phyloP scores from a whole-genome alignment of 2,797 vertebrate species.

The Lemur catta region DNA sequence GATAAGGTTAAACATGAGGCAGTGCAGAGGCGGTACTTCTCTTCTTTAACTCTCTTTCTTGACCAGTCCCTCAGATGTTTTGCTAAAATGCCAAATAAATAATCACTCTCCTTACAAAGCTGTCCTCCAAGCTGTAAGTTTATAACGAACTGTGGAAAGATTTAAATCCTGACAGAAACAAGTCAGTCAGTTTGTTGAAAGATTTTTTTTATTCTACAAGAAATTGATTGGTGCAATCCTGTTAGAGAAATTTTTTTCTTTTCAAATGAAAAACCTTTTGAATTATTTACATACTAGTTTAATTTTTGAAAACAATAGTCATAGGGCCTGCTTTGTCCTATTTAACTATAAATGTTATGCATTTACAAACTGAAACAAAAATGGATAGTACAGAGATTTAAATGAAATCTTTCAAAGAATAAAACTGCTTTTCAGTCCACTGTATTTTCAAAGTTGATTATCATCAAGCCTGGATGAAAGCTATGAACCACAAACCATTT shows the following conservation, averaged over 20 bases:
- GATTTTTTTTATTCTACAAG: slow-evolving; percentile 67
- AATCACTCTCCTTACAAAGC: neutral
- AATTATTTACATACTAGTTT: slow-evolving; percentile 82
- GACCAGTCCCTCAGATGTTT: neutral
- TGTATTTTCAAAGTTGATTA: slow-evolving; percentile 76
- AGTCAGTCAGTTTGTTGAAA: slow-evolving; percentile 48
- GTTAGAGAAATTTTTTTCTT: slow-evolving; percentile 31
- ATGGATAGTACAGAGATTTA: slow-evolving; percentile 73
- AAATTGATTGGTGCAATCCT: neutral
- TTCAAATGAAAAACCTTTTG: slow-evolving; percentile 65
- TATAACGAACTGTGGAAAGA: slow-evolving; percentile 6
- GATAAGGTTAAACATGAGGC: neutral
- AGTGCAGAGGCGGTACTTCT: neutral
- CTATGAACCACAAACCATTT: slow-evolving; percentile 53
- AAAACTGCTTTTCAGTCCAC: slow-evolving; percentile 71
- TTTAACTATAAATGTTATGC: slow-evolving; percentile 67
- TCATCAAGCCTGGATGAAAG: slow-evolving; percentile 64
- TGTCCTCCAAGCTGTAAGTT: neutral
- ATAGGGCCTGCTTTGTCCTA: slow-evolving; percentile 76
- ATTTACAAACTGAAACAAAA: slow-evolving; percentile 73
- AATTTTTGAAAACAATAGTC: slow-evolving; percentile 82
- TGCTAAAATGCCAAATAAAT: slow-evolving; percentile 11
- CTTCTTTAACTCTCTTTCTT: neutral
- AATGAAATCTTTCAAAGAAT: slow-evolving; percentile 75
- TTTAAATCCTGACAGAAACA: slow-evolving; percentile 53